phyloP scores from a whole-genome alignment of 2,888 invertebrate species.

The Graphium colonna region DNA sequence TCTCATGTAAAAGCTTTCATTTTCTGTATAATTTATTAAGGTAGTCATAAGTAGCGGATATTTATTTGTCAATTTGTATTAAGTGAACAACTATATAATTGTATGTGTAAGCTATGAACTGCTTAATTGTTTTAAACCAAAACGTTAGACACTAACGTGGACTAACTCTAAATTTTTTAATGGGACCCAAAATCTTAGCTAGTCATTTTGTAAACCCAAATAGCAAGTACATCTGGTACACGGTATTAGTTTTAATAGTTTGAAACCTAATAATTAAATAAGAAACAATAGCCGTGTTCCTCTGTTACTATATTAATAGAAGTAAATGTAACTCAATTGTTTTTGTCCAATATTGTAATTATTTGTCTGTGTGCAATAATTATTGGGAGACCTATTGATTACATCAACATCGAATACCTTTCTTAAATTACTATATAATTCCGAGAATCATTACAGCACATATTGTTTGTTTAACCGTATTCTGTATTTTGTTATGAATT shows the following conservation, averaged over 20 bases:
- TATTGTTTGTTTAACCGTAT: neutral
- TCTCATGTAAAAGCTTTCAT: too few relatives aligned
- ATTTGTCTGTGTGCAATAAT: too few relatives aligned
- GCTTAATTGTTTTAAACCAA: neutral
- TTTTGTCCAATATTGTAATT: too few relatives aligned
- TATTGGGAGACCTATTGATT: too few relatives aligned
- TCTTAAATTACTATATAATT: neutral
- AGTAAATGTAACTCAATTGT: too few relatives aligned
- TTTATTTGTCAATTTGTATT: too few relatives aligned
- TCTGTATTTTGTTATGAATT: neutral
- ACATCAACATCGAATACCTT: too few relatives aligned
- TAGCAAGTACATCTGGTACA: neutral
- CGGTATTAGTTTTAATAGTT: neutral
- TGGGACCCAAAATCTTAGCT: constrained; percentile 3
- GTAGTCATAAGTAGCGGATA: too few relatives aligned
- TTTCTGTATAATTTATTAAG: too few relatives aligned
- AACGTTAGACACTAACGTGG: neutral
- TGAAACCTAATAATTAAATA: neutral
- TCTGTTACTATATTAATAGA: too few relatives aligned
- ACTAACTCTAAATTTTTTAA: neutral
- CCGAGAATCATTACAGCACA: neutral
- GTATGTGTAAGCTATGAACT: neutral
- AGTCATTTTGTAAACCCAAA: neutral
- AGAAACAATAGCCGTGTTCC: too few relatives aligned
- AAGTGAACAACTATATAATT: too few relatives aligned